Conservation (phyloP, 2,113 vertebrate species). For the Axis porcinus region DNA sequence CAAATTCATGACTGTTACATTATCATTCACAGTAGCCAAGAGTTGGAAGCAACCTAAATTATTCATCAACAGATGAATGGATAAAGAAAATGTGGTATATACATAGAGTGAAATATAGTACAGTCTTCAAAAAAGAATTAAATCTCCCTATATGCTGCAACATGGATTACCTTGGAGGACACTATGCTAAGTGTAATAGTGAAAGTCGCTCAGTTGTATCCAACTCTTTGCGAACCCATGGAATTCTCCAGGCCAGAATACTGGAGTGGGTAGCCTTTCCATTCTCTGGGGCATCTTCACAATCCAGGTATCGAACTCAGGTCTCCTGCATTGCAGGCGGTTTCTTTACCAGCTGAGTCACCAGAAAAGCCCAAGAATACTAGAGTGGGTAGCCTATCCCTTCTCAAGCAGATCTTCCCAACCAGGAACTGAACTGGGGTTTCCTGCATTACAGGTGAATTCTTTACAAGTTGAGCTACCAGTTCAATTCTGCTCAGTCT, state of each 20-base stretch:
- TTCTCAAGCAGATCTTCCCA: neutral
- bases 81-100: neutral
- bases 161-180: neutral
- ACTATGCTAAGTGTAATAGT: neutral
- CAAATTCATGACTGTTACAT: neutral
- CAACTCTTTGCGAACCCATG: neutral
- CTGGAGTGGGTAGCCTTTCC: neutral
- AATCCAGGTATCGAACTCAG: neutral
- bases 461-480: neutral
- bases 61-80: neutral
- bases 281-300: neutral
- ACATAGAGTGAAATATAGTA: neutral
- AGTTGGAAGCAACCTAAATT: neutral
- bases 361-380: neutral
- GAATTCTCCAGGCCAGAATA: neutral
- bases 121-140: neutral
- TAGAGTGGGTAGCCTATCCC: neutral
- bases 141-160: neutral
- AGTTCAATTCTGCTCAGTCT: neutral
- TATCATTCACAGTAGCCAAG: neutral
- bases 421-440: neutral
- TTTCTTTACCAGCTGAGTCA: neutral
- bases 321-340: accelerated
- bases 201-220: neutral
- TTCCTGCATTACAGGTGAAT: neutral